Evolutionary conservation across 37 sponge, comb jelly and placozoan genomes (phyloP).

Genomic region (Hexactinellida sp.): DNA sequence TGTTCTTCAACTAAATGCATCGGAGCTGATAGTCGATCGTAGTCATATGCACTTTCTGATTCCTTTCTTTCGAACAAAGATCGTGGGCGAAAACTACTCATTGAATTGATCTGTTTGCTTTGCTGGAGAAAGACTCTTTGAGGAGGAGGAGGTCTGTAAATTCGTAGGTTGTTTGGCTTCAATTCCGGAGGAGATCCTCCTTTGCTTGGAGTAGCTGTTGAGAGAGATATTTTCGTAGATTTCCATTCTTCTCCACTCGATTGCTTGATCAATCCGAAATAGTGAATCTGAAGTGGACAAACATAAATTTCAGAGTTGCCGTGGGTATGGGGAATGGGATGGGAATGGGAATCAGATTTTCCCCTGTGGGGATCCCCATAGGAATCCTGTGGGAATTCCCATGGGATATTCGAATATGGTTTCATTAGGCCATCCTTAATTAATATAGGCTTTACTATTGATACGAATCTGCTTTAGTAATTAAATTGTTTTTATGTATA

Average conservation of each 20-base stretch:
- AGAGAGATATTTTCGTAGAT: not conserved
- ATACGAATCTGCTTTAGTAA: too few relatives aligned
- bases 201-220: slow-evolving; percentile 14
- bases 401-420: too few relatives aligned
- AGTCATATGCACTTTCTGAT: not conserved
- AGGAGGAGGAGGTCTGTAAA: not conserved
- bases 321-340: not conserved
- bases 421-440: too few relatives aligned
- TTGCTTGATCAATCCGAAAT: not conserved
- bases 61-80: not conserved
- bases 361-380: not conserved
- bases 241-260: slow-evolving; percentile 9
- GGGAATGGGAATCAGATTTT: not conserved
- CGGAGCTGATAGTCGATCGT: not conserved
- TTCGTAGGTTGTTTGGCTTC: not conserved
- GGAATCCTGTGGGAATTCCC: too few relatives aligned
- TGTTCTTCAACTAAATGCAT: not conserved
- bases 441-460: too few relatives aligned
- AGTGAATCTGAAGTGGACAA: not conserved
- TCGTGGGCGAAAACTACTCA: not conserved
- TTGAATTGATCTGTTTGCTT: not conserved
- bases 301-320: not conserved
- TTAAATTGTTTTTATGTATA: too few relatives aligned
- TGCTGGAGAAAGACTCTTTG: not conserved
- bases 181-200: not conserved